Base-by-base conservation (phyloP, 2,888 invertebrate species). In the Cacoxenus indagator region DNA sequence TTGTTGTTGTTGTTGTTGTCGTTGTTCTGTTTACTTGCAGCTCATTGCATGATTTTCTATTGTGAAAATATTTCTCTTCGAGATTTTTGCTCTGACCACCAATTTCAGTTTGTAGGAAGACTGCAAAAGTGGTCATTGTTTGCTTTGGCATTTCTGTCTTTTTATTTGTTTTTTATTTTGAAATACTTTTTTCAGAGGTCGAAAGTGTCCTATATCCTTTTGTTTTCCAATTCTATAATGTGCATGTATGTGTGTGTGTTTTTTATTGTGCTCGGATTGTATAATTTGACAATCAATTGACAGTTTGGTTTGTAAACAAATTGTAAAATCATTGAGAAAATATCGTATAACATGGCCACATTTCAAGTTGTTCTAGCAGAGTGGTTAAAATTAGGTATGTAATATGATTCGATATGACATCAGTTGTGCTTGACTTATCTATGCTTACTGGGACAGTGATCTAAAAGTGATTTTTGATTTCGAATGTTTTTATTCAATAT, bases 241-340 rank as follows among this genome's bases (percentile, higher is more conserved):
- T 27, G 8, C 59, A n/a, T 37, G 45, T 37, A 2, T 45, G 43
- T 17, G 19, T 43, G 11, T 29, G 4, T 55, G 4, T 9, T 5
- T 55, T n/a, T 24, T 62, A 45, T 64, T 26, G 17, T 22, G 17
- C 61, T 27, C 48, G 9, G 73, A 74, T 72, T 78, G 78, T 80
- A 83, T 83, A 79, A 80, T 80, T 83, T 80, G 80, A 83, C 80
- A 83, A 80, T 80, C 80, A 80, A 80, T 82, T 83, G 80, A 80
- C 84, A 83, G 78, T 83, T 80, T 73, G 22, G 81, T 80, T 79
- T 76, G 75, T 69, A 81, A 81, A 77, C 75, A 76, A 71, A 79
- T 62, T 62, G 61, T 26, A 43, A 45, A 45, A 62, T 45, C 61
- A 62, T 62, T 62, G 61, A 69, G 65, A 67, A 71, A 68, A 70